Base-by-base conservation (phyloP, 2,113 vertebrate genomes). In the Thunnus thynnus region DNA sequence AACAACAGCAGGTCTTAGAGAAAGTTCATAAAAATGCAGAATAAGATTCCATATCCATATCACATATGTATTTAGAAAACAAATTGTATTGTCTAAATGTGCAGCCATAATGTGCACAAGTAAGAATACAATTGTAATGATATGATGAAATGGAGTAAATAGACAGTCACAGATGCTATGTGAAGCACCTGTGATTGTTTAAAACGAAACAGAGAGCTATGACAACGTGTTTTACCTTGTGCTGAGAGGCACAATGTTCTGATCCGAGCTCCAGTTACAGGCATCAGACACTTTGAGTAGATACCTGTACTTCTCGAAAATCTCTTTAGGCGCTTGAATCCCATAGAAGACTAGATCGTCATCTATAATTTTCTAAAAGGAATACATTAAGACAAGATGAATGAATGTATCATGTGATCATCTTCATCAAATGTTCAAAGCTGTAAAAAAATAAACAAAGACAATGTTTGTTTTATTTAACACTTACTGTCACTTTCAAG, bases 331-430 rank as follows among this genome's bases (percentile, higher is more conserved):
- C 0, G 96, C 97, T 84, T 91, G 91, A 60, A 99, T 92, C 11
- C 97, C 97, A 51, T 96, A 96, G 87, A 97, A 99, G 3, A 95
- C 70, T n/a, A 93, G 95, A 0, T 93, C 67, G 3, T 89, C 75
- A 46, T 96, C 95, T 67, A 91, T 70, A 1, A 94, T 92, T 93
- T 91, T 91, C 97, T 99, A 52, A 46, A 1, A 41, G 22, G 50
- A 46, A 69, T 4, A 41, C n/a, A 50, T 8, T 54, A 72, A 55
- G 30, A 17, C 4, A 14, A 65, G 12, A 62, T 14, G 8, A 68
- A 22, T 57, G 0, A 62, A 44, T 18, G 0, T n/a, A 16, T 32
- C 3, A 0, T 41, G 10, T 7, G 9, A 51, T 5, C 3, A 7
- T 68, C 4, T 22, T 12, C 4, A 11, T 4, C 2, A 54, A 50